A percentile compares a stretch with the other conserved stretches of the same genome.
phyloP scores from a whole-genome alignment of 2,797 vertebrate genomes.

The Microhierax caerulescens region DNA sequence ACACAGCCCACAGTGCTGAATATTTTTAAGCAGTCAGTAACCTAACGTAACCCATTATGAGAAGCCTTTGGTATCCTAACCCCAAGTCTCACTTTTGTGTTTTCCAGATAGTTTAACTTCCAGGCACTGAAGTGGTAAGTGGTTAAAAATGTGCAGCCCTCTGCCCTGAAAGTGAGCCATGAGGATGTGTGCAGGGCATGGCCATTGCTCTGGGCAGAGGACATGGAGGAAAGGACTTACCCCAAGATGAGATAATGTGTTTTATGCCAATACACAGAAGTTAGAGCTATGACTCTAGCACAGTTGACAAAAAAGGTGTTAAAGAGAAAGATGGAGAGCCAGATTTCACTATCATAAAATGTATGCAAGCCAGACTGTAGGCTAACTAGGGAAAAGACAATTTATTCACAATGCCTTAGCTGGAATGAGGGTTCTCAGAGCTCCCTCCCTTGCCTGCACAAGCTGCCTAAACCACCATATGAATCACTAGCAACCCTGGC shows the following conservation, averaged over 20 bases:
- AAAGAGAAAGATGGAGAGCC: not conserved
- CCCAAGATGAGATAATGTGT: not conserved
- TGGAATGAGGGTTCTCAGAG: not conserved
- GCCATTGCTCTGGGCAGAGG: not conserved
- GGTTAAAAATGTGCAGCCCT: not conserved
- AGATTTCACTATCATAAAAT: not conserved
- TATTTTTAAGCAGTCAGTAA: not conserved
- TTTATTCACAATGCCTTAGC: not conserved
- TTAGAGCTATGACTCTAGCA: not conserved
- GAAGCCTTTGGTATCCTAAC: not conserved
- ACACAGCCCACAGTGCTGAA: not conserved
- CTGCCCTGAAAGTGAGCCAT: not conserved
- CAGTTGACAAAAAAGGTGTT: not conserved
- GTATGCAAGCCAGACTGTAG: not conserved
- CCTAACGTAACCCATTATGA: fast-evolving
- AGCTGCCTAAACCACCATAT: not conserved
- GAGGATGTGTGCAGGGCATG: not conserved
- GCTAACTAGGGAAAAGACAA: not conserved
- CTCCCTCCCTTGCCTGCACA: not conserved
- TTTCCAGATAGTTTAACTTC: not conserved
- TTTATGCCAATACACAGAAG: not conserved
- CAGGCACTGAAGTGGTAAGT: not conserved
- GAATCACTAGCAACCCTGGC: not conserved
- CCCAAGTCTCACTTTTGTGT: not conserved
- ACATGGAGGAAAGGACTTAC: not conserved